Evolutionary conservation across 2,888 invertebrate genomes (phyloP), one percentile per base, ranked within the genome.

Genomic region (Dorcus parallelipipedus): DNA sequence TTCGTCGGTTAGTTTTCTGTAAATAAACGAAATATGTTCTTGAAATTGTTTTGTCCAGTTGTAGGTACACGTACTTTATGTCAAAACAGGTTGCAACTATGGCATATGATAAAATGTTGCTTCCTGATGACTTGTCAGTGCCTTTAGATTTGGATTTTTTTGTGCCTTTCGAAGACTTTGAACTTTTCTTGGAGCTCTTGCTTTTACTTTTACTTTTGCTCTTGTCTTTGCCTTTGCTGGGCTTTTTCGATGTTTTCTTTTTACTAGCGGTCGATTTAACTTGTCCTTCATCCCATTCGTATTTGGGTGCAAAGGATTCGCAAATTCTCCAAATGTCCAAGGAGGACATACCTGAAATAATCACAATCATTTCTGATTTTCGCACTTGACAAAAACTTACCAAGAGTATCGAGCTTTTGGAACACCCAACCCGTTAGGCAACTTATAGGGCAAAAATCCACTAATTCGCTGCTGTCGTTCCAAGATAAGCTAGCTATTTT

Each of bases 341-440:
- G 10, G 50, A 10, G 23, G 23, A 20, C 59, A 61, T 51, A 23
- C 53, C 55, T 49, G 45, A 33, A 33, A 33, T 33, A 5, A 26
- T 4, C 26, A 5, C 26, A 7, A 33, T 33, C 26, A 33, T 6
- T 33, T 33, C 14, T 2, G 49, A 48, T 10, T 39, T 43, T 23
- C 49, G 26, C 51, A 23, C 8, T 14, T 6, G 14, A 17, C 3
- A 9, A 33, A 26, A 14, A 5, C 39, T 59, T 64, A 71, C 71
- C 67, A 49, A 20, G 55, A 2, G 67, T 62, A 10, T 66, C 59
- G 23, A 76, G 58, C 59, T 69, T 72, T 43, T 75, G 69, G 3
- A 71, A 66, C n/a, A 71, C 59, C 78, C 79, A 79, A 62, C 81
- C 82, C 2, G 81, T 82, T 20, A 82, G 63, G 61, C 76, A 79